A percentile compares a stretch with the other conserved stretches of the same genome.
These are phyloP conservation scores for Xiphydria camelus DNA, from an alignment of 2,888 invertebrate genomes.

Conservation along the genomic window DNA sequence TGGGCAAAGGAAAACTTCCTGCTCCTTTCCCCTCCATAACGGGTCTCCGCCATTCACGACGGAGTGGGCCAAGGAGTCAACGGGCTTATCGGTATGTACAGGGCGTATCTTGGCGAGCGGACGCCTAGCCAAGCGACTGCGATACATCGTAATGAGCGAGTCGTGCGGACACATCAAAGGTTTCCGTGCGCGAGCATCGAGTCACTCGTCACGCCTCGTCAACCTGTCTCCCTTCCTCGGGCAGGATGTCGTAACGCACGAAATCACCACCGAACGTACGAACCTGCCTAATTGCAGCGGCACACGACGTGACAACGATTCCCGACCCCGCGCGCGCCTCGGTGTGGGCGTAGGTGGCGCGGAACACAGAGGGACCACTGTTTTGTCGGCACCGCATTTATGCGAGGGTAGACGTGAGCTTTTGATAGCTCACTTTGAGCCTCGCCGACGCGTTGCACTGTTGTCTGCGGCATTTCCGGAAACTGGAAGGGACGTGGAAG, in stretches of 20 bases:
- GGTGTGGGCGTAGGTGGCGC: no score
- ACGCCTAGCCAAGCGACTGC: not conserved
- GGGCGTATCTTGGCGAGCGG: not conserved
- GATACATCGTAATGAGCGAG: not conserved
- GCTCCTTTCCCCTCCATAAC: no score
- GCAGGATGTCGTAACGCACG: slow-evolving; percentile 21
- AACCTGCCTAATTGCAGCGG: slow-evolving; percentile 17
- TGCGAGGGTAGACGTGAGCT: slow-evolving; percentile 14
- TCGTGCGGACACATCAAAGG: slow-evolving; percentile 20
- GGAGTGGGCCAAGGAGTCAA: no score
- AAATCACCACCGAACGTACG: slow-evolving; percentile 9
- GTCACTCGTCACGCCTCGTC: slow-evolving; percentile 25
- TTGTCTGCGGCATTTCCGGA: not conserved
- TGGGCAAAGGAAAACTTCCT: no score
- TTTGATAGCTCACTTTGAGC: slow-evolving; percentile 36
- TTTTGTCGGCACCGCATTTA: slow-evolving; percentile 9
- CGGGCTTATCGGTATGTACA: slow-evolving; percentile 1
- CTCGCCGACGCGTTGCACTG: slow-evolving; percentile 5
- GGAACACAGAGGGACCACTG: slow-evolving; percentile 12
- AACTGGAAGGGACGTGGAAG: not conserved
- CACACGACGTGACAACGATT: not conserved
- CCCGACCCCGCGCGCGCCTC: no score
- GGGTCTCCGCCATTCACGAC: no score
- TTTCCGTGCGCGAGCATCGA: slow-evolving; percentile 13
- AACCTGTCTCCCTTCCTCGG: slow-evolving; percentile 21